Evolutionary conservation across 2,888 invertebrate genomes (phyloP).

Genomic region (Tiliacea aurago): DNA sequence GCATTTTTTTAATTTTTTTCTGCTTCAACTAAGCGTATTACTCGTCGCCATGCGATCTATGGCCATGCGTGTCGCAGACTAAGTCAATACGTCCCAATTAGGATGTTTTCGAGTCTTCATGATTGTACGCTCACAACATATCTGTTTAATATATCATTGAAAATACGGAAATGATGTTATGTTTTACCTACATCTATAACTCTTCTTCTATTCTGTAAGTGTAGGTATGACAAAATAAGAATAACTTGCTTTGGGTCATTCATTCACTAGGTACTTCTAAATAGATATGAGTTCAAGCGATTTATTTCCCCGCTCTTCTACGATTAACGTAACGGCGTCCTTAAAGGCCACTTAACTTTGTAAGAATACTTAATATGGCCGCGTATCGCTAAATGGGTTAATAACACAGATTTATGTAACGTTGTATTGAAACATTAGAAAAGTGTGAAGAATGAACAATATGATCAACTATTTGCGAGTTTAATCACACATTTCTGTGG

Average conservation of each 20-base stretch:
- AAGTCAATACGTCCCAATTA: too few relatives aligned
- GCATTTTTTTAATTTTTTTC: too few relatives aligned
- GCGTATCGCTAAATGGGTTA: constrained; percentile 40
- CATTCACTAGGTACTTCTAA: neutral
- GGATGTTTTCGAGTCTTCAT: too few relatives aligned
- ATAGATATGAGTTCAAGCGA: neutral
- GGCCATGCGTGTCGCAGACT: too few relatives aligned
- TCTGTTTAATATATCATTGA: too few relatives aligned
- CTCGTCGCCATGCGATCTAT: too few relatives aligned
- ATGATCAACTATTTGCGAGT: constrained; percentile 4
- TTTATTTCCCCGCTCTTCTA: neutral
- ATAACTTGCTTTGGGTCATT: neutral
- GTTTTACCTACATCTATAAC: neutral
- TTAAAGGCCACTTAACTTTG: constrained; percentile 24
- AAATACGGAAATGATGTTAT: neutral
- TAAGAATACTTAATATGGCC: constrained; percentile 31
- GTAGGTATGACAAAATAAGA: neutral
- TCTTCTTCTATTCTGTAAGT: neutral
- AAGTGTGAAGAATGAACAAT: constrained; percentile 18
- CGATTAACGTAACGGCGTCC: neutral
- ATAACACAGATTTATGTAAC: constrained; percentile 52
- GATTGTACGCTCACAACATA: too few relatives aligned
- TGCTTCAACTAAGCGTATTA: too few relatives aligned
- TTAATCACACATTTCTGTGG: neutral
- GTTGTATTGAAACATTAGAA: constrained; percentile 35